A percentile compares a stretch with the other conserved stretches of the same genome.
Evolutionary conservation across 2,888 invertebrate genomes (phyloP).

Genomic region (Drosophila macrospina): DNA sequence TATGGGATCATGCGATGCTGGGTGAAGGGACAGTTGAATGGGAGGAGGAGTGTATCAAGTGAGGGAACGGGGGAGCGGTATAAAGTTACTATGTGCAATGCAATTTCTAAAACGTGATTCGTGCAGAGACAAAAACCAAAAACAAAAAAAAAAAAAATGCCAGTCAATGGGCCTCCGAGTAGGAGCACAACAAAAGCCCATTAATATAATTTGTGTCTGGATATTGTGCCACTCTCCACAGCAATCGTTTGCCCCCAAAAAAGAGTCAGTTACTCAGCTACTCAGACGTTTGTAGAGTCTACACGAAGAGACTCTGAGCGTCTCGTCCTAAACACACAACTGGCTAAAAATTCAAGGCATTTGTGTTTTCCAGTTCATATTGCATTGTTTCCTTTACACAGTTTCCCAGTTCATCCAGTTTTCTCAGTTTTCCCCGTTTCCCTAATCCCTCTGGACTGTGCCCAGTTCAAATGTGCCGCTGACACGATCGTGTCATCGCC

Average conservation of each 20-base stretch:
- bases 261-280: constrained; percentile 13
- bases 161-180: not conserved
- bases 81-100: constrained; percentile 64
- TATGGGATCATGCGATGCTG: constrained; percentile 56
- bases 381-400: constrained; percentile 32
- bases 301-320: not conserved
- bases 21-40: not conserved
- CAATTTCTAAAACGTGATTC: constrained; percentile 82
- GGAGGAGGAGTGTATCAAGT: too few species aligned
- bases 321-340: constrained; percentile 36
- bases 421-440: too few species aligned
- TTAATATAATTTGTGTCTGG: constrained; percentile 81
- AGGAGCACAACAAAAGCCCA: constrained; percentile 66
- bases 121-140: constrained; percentile 80
- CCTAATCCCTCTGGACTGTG: too few species aligned
- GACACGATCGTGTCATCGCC: constrained; percentile 75
- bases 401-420: too few species aligned
- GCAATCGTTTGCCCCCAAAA: constrained; percentile 28
- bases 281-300: too few species aligned
- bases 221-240: constrained; percentile 69
- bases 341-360: constrained; percentile 41
- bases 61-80: not conserved
- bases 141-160: too few species aligned
- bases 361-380: constrained; percentile 40
- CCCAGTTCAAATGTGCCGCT: constrained; percentile 79